phyloP scores from a whole-genome alignment of 2,797 vertebrate genomes.

The Pantherophis vulpinus region DNA sequence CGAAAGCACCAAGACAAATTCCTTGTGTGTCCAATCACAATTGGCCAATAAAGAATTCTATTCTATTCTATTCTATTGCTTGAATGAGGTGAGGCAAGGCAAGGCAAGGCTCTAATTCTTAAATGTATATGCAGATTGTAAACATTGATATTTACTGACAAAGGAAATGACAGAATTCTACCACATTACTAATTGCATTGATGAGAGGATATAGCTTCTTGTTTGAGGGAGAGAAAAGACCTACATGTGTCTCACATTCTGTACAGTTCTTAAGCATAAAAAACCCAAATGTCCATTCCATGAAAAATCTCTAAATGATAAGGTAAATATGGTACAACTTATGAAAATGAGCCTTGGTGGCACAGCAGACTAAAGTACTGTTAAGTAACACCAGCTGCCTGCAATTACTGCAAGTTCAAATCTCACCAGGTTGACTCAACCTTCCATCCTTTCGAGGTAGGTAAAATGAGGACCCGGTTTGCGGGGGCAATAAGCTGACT shows the following conservation, averaged over 20 bases:
- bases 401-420: too few relatives aligned
- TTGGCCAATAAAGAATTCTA: too few relatives aligned
- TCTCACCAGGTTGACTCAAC: too few relatives aligned
- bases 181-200: background rate
- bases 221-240: background rate
- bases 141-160: background rate
- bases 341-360: background rate
- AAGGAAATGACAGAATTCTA: background rate
- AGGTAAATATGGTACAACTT: background rate
- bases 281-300: background rate
- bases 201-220: background rate
- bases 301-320: background rate
- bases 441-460: too few relatives aligned
- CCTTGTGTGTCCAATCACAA: too few relatives aligned
- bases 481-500: too few relatives aligned
- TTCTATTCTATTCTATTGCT: background rate
- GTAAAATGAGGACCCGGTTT: too few relatives aligned
- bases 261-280: background rate
- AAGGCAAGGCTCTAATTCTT: background rate
- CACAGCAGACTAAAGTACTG: too few relatives aligned
- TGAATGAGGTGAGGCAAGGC: background rate
- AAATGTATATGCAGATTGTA: background rate
- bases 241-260: background rate
- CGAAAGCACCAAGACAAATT: too few relatives aligned
- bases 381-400: too few relatives aligned